phyloP scores from a whole-genome alignment of 2,888 invertebrate species.

The Thymelicus lineola region DNA sequence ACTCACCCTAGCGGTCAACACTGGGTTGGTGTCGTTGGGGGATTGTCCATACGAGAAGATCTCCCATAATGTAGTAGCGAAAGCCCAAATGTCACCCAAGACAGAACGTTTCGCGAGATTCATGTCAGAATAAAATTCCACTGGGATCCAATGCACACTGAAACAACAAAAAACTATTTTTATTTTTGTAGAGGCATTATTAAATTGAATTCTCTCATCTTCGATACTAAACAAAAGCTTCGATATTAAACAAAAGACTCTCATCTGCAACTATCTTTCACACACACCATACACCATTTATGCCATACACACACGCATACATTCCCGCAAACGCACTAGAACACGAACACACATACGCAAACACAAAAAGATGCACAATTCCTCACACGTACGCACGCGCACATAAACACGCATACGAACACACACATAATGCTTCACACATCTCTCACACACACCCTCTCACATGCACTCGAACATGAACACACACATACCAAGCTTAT shows the following conservation, averaged over 20 bases:
- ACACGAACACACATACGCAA: background rate
- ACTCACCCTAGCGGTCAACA: conserved; percentile 73
- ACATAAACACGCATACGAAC: background rate
- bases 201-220: too few species aligned
- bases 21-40: conserved; percentile 74
- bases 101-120: conserved; percentile 88
- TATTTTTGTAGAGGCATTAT: too few species aligned
- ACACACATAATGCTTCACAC: too few species aligned
- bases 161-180: background rate
- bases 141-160: conserved; percentile 96
- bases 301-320: too few species aligned
- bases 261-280: too few species aligned
- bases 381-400: background rate
- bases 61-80: conserved; percentile 96
- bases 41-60: conserved; percentile 92
- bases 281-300: background rate
- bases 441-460: background rate
- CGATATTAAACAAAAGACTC: too few species aligned
- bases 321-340: background rate
- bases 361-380: background rate
- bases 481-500: background rate
- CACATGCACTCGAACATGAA: background rate
- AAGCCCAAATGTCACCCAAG: conserved; percentile 95
- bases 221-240: too few species aligned
- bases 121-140: conserved; percentile 90